Conservation (phyloP, 1,140 invertebrate genomes). For the Drosophila varians region DNA sequence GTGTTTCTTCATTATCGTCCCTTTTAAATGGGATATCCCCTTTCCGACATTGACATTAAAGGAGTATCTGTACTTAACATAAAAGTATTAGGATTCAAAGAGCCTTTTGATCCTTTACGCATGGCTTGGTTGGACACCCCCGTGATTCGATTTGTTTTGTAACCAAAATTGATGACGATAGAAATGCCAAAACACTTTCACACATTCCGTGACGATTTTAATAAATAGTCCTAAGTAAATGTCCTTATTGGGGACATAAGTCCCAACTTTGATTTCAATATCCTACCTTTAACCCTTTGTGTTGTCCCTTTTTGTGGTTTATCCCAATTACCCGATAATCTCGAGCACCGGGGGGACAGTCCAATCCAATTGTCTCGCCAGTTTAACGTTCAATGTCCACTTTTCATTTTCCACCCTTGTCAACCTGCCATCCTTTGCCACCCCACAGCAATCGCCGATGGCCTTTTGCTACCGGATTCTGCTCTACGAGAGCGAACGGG, state of each 20-base stretch:
- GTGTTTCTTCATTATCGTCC: conserved; percentile 30
- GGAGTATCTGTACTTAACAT: background rate
- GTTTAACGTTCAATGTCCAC: conserved; percentile 38
- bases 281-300: conserved; percentile 8
- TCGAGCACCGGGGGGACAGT: background rate
- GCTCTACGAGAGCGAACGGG: conserved; percentile 49
- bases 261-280: conserved; percentile 4
- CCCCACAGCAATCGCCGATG: conserved; percentile 73
- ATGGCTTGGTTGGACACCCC: background rate
- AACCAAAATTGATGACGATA: background rate
- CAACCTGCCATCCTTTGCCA: conserved; percentile 8
- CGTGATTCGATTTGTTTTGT: background rate
- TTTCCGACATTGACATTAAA: background rate
- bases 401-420: conserved; percentile 22
- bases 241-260: background rate
- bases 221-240: background rate
- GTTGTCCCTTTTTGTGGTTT: conserved; percentile 43
- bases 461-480: conserved; percentile 74
- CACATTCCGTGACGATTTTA: background rate
- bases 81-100: background rate
- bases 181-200: background rate
- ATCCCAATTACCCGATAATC: conserved; percentile 43
- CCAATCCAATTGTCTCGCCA: conserved; percentile 54
- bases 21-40: background rate
- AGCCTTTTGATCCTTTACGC: background rate